phyloP scores from a whole-genome alignment of 2,888 invertebrate species.

The Noctua pronuba region DNA sequence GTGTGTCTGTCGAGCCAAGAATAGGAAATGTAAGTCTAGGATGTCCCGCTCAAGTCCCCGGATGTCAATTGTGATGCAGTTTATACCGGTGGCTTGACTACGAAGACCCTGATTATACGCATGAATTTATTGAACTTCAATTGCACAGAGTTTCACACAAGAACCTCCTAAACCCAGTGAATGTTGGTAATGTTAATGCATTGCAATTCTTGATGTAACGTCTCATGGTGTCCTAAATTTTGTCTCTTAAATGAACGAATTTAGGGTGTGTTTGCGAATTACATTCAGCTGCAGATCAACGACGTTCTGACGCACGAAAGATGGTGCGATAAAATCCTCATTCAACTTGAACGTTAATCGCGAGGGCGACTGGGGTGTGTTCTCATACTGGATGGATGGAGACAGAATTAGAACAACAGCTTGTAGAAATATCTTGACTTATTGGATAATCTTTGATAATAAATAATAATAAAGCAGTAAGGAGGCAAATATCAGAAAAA shows the following conservation, averaged over 20 bases:
- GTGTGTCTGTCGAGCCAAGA: constrained; percentile 10
- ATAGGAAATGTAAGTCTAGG: constrained; percentile 37
- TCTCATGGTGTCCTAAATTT: background rate
- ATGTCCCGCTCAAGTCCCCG: constrained; percentile 33
- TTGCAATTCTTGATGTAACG: background rate
- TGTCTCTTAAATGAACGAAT: background rate
- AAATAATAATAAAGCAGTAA: background rate
- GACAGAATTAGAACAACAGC: background rate
- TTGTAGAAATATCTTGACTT: background rate
- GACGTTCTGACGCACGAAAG: constrained; percentile 31
- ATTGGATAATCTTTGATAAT: background rate
- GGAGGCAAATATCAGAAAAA: background rate
- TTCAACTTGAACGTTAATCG: constrained; percentile 23
- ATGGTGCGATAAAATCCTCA: constrained; percentile 38
- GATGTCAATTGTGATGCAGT: constrained; percentile 40
- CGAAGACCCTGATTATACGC: constrained; percentile 14
- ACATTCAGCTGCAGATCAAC: background rate
- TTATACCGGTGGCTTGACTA: constrained; percentile 14
- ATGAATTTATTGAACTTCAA: background rate
- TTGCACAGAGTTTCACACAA: background rate
- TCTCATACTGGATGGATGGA: background rate
- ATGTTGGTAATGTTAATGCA: background rate
- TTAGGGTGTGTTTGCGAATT: background rate
- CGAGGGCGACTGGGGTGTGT: constrained; percentile 11
- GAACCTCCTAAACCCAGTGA: background rate